Base-by-base conservation (phyloP, 2,888 invertebrate species). In the Pterobdella sp. region DNA sequence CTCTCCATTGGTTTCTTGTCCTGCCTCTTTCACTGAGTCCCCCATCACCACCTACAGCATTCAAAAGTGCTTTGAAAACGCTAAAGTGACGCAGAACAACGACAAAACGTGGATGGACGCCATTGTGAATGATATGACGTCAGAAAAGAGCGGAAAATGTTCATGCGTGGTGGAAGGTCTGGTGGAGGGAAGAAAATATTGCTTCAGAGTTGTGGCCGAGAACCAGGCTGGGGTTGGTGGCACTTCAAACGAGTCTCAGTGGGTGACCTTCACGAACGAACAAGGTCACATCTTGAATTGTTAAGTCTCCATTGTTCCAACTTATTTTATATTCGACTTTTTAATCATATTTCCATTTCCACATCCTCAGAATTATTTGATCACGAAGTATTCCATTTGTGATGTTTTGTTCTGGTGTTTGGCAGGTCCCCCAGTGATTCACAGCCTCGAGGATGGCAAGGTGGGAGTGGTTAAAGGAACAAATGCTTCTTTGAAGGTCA, bases 151-250 rank as follows among this genome's bases (percentile, higher is more conserved):
- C 4, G 60, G 65, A 2, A 22, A 18, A n/a, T 71, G 71, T n/a
- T 26, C 26, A 10, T 71, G 71, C 37, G 63, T 63, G 29, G 71
- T 71, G n/a, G 71, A 71, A 14, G 56, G 56, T 29, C 35, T 71
- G 29, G 26, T 71, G 29, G 71, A 71, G 35, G 71, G 63, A 1
- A 52, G 71, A 4, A 1, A 35, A 7, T 71, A 71, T 29, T 56
- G 63, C 32, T 71, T 71, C 63, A 29, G 71, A n/a, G 71, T 71
- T 14, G 35, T 71, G 63, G 1, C 71, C 0, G 1, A 0, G 29
- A 71, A 71, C 71, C 56, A 71, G 36, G 71, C 71, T 3, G 71
- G 71, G 1, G 18, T 22, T 2, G 71, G 71, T 34, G 26, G 29
- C 35, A 31, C 52, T 7, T 71, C 71, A 3, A 22, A n/a, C 3